Conservation (phyloP, 92 coral and sea anemone genomes). For the Parazoanthus swiftii region DNA sequence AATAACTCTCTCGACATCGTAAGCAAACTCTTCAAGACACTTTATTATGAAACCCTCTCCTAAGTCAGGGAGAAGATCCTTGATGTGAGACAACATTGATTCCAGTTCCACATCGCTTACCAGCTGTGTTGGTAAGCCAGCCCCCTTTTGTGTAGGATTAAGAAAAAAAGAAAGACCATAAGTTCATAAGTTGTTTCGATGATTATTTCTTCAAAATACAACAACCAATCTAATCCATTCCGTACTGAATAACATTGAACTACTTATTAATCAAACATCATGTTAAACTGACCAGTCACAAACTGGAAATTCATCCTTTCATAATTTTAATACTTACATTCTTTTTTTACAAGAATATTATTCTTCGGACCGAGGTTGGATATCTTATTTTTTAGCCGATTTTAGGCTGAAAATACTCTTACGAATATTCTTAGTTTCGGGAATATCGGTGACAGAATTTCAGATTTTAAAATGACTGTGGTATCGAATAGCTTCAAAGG, state of each 20-base stretch:
- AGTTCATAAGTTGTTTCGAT: background rate
- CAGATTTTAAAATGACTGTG: no score
- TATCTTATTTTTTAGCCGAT: no score
- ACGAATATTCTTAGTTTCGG: no score
- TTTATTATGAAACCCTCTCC: slow-evolving; percentile 90
- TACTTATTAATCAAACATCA: background rate
- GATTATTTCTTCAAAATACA: background rate
- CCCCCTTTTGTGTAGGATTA: slow-evolving; percentile 29
- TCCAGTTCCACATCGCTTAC: slow-evolving; percentile 77
- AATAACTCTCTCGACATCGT: slow-evolving; percentile 80
- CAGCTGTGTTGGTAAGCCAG: slow-evolving; percentile 49
- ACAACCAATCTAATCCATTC: no score
- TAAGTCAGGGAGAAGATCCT: slow-evolving; percentile 84
- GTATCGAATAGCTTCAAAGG: no score
- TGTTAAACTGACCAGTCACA: background rate
- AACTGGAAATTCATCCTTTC: background rate
- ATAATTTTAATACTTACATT: no score
- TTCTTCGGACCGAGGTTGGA: no score
- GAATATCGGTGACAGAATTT: no score
- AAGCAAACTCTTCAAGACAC: slow-evolving; percentile 80
- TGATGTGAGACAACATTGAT: slow-evolving; percentile 90
- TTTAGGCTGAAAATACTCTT: no score
- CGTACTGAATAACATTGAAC: background rate
- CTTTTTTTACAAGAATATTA: no score
- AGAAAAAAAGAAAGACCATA: background rate